A percentile compares a stretch with the other conserved stretches of the same genome.
phyloP scores from a whole-genome alignment of 2,888 invertebrate species.

The Zaprionus lineosus region DNA sequence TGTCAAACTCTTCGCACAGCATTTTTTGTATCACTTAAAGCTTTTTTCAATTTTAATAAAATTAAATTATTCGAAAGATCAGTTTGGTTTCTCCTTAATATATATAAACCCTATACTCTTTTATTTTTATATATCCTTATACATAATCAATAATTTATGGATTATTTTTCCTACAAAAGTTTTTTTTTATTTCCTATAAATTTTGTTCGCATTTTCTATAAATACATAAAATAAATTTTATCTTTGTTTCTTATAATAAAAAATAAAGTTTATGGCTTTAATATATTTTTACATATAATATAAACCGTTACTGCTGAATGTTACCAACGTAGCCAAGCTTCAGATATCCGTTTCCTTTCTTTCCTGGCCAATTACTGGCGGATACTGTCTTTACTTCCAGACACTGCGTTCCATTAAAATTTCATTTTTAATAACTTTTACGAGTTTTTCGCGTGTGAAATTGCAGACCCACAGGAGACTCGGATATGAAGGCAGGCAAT shows the following conservation, averaged over 20 bases:
- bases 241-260: too few species aligned
- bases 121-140: too few species aligned
- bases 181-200: too few species aligned
- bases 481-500: slow-evolving; percentile 10
- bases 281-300: too few species aligned
- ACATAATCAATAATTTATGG: too few species aligned
- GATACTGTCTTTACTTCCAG: neutral
- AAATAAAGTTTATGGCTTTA: too few species aligned
- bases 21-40: slow-evolving; percentile 21
- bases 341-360: slow-evolving; percentile 18
- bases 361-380: slow-evolving; percentile 18
- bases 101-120: too few species aligned
- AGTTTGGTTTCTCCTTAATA: neutral
- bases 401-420: slow-evolving; percentile 19
- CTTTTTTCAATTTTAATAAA: slow-evolving; percentile 34
- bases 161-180: too few species aligned
- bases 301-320: too few species aligned
- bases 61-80: slow-evolving; percentile 4
- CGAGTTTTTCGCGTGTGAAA: slow-evolving; percentile 53
- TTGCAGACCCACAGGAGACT: slow-evolving; percentile 3
- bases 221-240: too few species aligned
- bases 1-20: slow-evolving; percentile 31
- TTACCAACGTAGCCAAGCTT: slow-evolving; percentile 22
- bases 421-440: slow-evolving; percentile 57
- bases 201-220: too few species aligned